Percentiles rank a stretch among this genome's conserved stretches.
phyloP scores from a whole-genome alignment of 2,113 vertebrate species.

The Neomonachus schauinslandi region DNA sequence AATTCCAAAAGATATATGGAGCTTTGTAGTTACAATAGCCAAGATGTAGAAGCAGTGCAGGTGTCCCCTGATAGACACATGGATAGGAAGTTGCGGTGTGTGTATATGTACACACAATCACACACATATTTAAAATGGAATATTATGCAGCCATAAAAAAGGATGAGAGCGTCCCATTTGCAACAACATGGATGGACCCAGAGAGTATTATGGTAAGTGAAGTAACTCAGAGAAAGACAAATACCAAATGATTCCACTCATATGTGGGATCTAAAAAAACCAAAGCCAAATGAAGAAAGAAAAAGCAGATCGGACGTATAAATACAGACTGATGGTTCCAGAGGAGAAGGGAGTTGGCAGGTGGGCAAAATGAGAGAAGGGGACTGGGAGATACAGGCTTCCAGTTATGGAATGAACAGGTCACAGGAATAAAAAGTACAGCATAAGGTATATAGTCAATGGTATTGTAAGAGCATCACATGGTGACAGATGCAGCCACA shows the following conservation, averaged over 20 bases:
- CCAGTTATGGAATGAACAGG: background rate
- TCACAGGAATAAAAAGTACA: background rate
- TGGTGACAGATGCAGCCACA: background rate
- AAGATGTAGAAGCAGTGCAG: background rate
- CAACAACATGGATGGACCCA: background rate
- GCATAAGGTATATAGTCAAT: background rate
- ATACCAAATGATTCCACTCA: background rate
- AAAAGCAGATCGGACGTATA: background rate
- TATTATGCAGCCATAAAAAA: background rate
- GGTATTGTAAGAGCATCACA: background rate
- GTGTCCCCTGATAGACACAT: background rate
- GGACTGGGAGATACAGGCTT: background rate
- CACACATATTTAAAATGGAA: background rate
- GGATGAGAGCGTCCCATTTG: background rate
- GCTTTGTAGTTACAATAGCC: background rate
- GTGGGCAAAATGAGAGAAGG: background rate
- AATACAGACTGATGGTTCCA: background rate
- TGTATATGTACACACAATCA: background rate
- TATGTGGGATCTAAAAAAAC: background rate
- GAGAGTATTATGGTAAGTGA: background rate
- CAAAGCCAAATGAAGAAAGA: background rate
- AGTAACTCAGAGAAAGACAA: background rate
- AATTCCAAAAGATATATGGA: background rate
- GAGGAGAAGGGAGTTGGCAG: background rate
- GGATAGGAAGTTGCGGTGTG: background rate